Conservation (phyloP, 2,888 invertebrate genomes). For the Enchytraeus crypticus region DNA sequence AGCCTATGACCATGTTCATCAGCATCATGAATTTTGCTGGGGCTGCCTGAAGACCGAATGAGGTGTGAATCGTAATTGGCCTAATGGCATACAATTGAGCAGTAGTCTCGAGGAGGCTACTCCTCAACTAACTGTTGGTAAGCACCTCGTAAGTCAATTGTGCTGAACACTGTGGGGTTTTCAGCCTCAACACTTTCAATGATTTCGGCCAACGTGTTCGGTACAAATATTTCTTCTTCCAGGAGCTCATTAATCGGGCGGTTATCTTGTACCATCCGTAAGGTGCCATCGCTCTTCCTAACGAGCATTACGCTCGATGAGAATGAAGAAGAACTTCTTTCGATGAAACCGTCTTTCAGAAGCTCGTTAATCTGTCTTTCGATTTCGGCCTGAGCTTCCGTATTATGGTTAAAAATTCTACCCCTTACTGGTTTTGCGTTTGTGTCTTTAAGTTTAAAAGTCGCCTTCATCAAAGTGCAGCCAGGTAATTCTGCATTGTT, state of each 20-base stretch:
- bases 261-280: not conserved
- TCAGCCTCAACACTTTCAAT: not conserved
- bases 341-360: not conserved
- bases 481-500: not conserved
- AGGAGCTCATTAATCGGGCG: not conserved
- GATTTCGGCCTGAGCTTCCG: not conserved
- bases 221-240: not conserved
- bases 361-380: not conserved
- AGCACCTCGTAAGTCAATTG: not conserved
- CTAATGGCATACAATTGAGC: too few relatives aligned
- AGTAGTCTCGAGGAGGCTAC: not conserved
- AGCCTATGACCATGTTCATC: not conserved
- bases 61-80: too few relatives aligned
- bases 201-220: not conserved
- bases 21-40: too few relatives aligned
- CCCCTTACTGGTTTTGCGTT: not conserved
- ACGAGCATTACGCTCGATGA: too few relatives aligned
- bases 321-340: not conserved
- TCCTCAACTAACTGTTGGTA: not conserved
- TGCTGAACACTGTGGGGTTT: not conserved
- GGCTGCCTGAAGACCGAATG: too few relatives aligned
- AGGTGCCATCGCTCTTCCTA: not conserved
- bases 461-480: not conserved
- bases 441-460: not conserved
- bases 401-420: not conserved